Evolutionary conservation across 2,797 vertebrate genomes (phyloP).

Genomic region (Percopsis omiscomaycus): DNA sequence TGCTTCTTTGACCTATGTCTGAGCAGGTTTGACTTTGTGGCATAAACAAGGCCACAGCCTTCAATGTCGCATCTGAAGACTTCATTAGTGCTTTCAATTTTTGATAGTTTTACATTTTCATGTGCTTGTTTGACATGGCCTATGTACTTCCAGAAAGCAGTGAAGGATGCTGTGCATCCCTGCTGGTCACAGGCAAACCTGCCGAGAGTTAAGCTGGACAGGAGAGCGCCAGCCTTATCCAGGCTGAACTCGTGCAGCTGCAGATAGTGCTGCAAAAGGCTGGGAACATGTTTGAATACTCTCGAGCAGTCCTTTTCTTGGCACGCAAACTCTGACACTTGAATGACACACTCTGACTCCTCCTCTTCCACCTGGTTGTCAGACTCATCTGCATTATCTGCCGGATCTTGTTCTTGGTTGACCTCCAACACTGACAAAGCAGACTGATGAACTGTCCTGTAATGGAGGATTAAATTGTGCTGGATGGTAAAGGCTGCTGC

Average conservation of each 20-base stretch:
- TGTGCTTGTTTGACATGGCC: slow-evolving; percentile 87
- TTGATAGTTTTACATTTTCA: slow-evolving; percentile 73
- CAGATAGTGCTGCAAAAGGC: slow-evolving; percentile 91
- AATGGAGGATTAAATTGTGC: slow-evolving; percentile 96
- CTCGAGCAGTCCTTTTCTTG: slow-evolving; percentile 92
- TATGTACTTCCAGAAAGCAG: slow-evolving; percentile 84
- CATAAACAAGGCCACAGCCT: slow-evolving; percentile 92
- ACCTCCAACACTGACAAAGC: slow-evolving; percentile 84
- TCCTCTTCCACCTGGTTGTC: slow-evolving; percentile 68
- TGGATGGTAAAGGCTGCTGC: slow-evolving; percentile 95
- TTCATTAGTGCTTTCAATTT: slow-evolving; percentile 76
- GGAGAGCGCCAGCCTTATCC: slow-evolving; percentile 82
- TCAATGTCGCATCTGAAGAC: slow-evolving; percentile 90
- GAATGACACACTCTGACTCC: slow-evolving; percentile 69
- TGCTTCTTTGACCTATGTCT: slow-evolving; percentile 95
- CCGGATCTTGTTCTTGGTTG: slow-evolving; percentile 82
- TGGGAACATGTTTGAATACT: slow-evolving; percentile 90
- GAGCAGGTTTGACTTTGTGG: slow-evolving; percentile 92
- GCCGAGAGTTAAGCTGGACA: slow-evolving; percentile 78
- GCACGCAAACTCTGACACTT: slow-evolving; percentile 88
- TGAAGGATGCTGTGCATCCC: slow-evolving; percentile 84
- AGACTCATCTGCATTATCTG: slow-evolving; percentile 65
- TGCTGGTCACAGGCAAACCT: slow-evolving; percentile 89
- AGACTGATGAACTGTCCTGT: slow-evolving; percentile 92
- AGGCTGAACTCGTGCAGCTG: slow-evolving; percentile 89